Conservation (phyloP, 2,888 invertebrate genomes). For the Drosophila mimetica region DNA sequence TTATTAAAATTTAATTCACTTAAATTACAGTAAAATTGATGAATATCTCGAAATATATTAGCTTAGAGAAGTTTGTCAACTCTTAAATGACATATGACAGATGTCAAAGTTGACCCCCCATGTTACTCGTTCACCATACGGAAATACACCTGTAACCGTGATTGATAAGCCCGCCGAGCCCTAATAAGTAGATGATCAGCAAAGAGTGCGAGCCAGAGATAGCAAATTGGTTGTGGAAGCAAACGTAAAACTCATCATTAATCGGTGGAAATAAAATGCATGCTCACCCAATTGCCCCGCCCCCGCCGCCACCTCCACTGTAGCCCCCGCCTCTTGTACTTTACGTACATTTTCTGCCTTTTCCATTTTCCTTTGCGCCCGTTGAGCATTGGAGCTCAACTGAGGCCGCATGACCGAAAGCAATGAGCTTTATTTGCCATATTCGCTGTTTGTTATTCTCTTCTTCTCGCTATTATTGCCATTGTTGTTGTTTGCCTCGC, state of each 20-base stretch:
- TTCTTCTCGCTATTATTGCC: constrained; percentile 21
- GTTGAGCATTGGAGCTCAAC: constrained; percentile 75
- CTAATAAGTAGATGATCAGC: constrained; percentile 23
- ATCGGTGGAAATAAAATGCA: constrained; percentile 74
- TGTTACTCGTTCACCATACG: background rate
- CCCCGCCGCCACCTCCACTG: background rate
- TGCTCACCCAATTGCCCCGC: constrained; percentile 46
- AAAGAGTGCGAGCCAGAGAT: constrained; percentile 28
- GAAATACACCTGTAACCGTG: constrained; percentile 7
- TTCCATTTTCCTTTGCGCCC: constrained; percentile 46
- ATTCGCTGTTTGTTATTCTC: constrained; percentile 65
- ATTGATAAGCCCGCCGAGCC: constrained; percentile 50
- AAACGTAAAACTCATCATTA: constrained; percentile 71
- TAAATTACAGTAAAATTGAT: too few species aligned
- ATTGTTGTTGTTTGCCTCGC: constrained; percentile 46
- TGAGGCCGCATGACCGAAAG: constrained; percentile 74
- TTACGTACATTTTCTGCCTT: constrained; percentile 8
- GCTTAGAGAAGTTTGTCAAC: too few species aligned
- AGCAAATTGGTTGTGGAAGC: constrained; percentile 46
- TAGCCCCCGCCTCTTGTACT: constrained; percentile 8
- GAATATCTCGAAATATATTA: too few species aligned
- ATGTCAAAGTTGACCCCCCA: background rate
- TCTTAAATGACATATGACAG: too few species aligned
- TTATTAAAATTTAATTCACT: too few species aligned
- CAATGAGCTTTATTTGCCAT: constrained; percentile 72